These are phyloP conservation scores for Prinia subflava DNA, from an alignment of 2,113 vertebrate genomes.

Conservation along the genomic window DNA sequence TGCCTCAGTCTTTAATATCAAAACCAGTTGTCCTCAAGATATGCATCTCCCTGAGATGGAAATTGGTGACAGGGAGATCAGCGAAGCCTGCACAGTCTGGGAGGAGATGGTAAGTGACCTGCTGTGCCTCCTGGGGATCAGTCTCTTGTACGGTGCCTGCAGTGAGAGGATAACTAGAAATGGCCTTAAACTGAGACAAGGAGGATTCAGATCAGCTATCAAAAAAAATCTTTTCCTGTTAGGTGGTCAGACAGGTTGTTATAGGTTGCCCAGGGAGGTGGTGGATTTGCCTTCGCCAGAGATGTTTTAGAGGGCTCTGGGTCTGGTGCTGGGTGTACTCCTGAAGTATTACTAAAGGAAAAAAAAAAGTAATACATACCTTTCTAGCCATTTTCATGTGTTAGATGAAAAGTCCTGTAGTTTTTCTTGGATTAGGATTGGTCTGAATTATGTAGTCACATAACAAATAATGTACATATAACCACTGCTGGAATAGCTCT, in stretches of 20 bases:
- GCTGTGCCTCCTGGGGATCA: background rate
- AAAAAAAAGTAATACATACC: background rate
- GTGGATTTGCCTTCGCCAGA: accelerated
- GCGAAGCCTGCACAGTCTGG: background rate
- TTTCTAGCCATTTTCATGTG: background rate
- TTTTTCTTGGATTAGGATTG: background rate
- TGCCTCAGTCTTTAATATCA: background rate
- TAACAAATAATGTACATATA: background rate
- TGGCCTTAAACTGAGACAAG: background rate
- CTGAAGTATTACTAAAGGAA: background rate
- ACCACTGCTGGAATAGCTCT: background rate
- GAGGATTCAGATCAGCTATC: background rate
- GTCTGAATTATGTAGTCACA: background rate
- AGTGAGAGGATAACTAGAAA: background rate
- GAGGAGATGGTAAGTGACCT: background rate
- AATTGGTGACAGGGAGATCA: background rate
- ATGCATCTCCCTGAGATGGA: background rate
- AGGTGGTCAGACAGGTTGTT: background rate
- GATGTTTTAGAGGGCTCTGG: background rate
- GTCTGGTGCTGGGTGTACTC: background rate
- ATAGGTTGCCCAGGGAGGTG: background rate
- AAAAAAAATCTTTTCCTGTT: background rate
- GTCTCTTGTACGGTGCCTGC: accelerated
- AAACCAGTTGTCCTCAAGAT: background rate
- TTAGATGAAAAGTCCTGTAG: background rate